Conservation (phyloP, 2,888 invertebrate genomes). For the Phragmatobia fuliginosa region DNA sequence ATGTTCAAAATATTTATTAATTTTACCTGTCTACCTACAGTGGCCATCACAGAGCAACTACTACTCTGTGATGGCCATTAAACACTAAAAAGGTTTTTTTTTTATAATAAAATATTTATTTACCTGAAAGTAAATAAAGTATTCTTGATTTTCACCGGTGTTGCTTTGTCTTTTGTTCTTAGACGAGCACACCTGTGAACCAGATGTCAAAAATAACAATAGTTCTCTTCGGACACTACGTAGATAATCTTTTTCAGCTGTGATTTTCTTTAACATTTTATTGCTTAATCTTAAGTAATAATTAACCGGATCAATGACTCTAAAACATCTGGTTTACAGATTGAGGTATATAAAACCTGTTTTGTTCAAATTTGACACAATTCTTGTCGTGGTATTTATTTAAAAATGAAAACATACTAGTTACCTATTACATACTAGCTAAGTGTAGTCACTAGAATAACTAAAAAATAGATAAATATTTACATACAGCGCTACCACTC, state of each 20-base stretch:
- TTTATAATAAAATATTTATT: not conserved
- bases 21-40: not conserved
- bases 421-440: constrained; percentile 1
- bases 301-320: not conserved
- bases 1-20: not conserved
- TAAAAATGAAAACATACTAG: constrained; percentile 4
- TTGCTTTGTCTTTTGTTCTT: constrained; percentile 17
- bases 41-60: no score
- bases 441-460: not conserved
- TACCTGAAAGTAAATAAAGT: not conserved
- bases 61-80: no score
- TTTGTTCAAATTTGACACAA: not conserved
- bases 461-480: constrained; percentile 11
- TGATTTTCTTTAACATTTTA: constrained; percentile 1
- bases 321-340: not conserved
- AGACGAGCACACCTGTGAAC: constrained; percentile 34
- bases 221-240: not conserved
- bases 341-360: not conserved
- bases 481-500: constrained; percentile 1
- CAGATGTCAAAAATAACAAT: constrained; percentile 34
- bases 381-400: not conserved
- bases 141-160: not conserved
- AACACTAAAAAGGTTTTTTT: not conserved
- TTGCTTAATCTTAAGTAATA: not conserved
- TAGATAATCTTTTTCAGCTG: constrained; percentile 38